Evolutionary conservation across 1,140 invertebrate genomes (phyloP).

Genomic region (Phymastichus coffea): DNA sequence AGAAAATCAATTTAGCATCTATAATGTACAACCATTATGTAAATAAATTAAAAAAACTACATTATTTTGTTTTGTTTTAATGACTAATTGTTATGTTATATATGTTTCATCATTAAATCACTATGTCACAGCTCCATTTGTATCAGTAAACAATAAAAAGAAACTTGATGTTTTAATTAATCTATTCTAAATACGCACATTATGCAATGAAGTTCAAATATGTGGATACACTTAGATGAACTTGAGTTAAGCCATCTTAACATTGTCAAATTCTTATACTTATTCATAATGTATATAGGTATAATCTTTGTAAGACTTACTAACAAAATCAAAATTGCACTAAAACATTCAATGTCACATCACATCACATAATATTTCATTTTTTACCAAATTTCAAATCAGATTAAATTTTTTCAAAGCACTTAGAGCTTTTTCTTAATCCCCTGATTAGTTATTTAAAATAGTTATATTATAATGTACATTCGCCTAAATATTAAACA

Average conservation of each 20-base stretch:
- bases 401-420: no score
- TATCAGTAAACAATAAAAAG: constrained; percentile 43
- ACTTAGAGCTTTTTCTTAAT: no score
- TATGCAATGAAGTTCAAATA: no score
- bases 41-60: no score
- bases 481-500: no score
- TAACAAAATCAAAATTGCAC: constrained; percentile 3
- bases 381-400: no score
- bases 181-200: constrained; percentile 25
- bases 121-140: constrained; percentile 54
- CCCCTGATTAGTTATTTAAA: no score
- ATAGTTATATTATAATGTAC: no score
- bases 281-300: constrained; percentile 24
- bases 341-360: constrained; percentile 9
- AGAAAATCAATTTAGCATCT: neutral
- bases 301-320: constrained; percentile 26
- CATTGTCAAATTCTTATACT: constrained; percentile 29
- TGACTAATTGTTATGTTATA: constrained; percentile 46
- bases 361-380: no score
- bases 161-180: constrained; percentile 37
- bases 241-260: constrained; percentile 37
- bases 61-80: constrained; percentile 53
- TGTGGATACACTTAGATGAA: constrained; percentile 30
- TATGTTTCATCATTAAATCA: constrained; percentile 52
- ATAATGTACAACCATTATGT: constrained; percentile 29